Base-by-base conservation (phyloP, 53 echinoderm and acorn worm genomes). In the Stichopus horrens region DNA sequence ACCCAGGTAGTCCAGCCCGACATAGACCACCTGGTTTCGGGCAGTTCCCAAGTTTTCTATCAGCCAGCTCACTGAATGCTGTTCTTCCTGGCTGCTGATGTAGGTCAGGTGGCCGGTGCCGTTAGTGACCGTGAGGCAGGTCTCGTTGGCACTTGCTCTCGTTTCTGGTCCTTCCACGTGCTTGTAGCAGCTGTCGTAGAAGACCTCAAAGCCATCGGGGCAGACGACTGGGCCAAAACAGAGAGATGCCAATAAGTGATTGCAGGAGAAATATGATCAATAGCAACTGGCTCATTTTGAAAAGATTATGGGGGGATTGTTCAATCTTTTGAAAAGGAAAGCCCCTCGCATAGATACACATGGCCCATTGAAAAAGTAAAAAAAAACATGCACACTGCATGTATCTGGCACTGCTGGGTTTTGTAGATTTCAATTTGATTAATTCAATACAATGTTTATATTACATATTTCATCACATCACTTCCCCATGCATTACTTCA, bases 181-280 rank as follows among this genome's bases (percentile, higher is more conserved):
- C 37, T 65, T 23, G 89, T 86, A 93, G 85, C 95, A 95, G 84
- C 95, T 95, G 89, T 95, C 95, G 51, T 89, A 68, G 80, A 86
- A 93, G 6, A 71, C 83, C 11, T 93, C 90, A 82, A 92, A 94
- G 1, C 93, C 93, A 88, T 22, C 58, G 7, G 93, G 92, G n/a
- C 95, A 95, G 53, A 87, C 68, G 0, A 95, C 95, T 95, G 88
- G 37, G 63, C 63, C 7, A 16, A 63, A 63, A 10, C 14, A 63
- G 16, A 63, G 63, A 10, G 16, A 13, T 63, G 10, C 8, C 76
- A 93, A 10, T 7, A 57, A 21, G 51, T 57, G n/a, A 60, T 13
- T 13, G 37, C 37, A 37, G 37, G 63, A 63, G 4, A 13, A 16
- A 63, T 13, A 63, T 6, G 9, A 63, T 10, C 5, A 63, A 63